A percentile compares a stretch with the other conserved stretches of the same genome.
phyloP scores from a whole-genome alignment of 2,797 vertebrate species.

The Acipenser ruthenus region DNA sequence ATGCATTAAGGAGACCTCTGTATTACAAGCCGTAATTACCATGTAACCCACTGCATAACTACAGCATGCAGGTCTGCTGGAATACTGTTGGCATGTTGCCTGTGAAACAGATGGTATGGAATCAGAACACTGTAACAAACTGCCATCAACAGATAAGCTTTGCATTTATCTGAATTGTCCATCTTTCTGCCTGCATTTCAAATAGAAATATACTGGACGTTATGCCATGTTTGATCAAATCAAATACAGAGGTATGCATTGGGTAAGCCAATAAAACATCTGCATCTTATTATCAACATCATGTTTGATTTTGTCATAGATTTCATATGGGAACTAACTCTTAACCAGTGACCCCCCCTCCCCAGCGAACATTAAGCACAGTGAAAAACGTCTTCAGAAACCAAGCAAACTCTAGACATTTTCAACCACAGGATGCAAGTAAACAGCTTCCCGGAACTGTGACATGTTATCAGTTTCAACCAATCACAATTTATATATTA shows the following conservation, averaged over 20 bases:
- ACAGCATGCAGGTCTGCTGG: constrained; percentile 38
- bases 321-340: background rate
- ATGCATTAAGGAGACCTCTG: no score
- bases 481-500: no score
- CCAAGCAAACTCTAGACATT: no score
- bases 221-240: constrained; percentile 38
- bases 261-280: constrained; percentile 49
- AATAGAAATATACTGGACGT: constrained; percentile 33
- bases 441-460: no score
- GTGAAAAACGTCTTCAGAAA: no score
- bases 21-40: no score
- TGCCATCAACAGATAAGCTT: constrained; percentile 50
- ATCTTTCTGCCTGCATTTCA: constrained; percentile 38
- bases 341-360: no score
- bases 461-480: no score
- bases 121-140: constrained; percentile 55
- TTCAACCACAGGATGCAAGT: no score
- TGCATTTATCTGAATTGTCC: constrained; percentile 24
- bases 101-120: constrained; percentile 66
- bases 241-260: constrained; percentile 51
- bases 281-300: constrained; percentile 51
- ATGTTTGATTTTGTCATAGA: constrained; percentile 39
- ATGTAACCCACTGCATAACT: no score
- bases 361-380: no score
- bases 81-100: constrained; percentile 52